phyloP scores from a whole-genome alignment of 2,888 invertebrate species.

The Tipula lateralis region DNA sequence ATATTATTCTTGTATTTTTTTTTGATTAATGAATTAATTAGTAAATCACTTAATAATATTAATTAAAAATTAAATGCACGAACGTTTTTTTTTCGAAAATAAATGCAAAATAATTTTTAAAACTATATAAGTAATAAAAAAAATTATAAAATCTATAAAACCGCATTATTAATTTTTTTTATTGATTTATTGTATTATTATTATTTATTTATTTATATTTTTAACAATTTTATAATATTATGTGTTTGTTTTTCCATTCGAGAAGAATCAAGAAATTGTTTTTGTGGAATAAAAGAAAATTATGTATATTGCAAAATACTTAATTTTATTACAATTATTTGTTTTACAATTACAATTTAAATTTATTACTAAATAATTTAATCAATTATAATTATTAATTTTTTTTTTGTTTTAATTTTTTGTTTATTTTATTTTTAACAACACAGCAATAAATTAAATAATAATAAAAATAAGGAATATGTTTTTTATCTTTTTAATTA shows the following conservation, averaged over 20 bases:
- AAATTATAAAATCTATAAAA: conserved; percentile 24
- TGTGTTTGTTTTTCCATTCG: neutral
- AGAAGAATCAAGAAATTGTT: conserved; percentile 1
- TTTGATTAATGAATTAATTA: conserved; percentile 14
- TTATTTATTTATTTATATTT: neutral
- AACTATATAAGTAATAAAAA: neutral
- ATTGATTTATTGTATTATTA: neutral
- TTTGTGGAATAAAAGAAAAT: conserved; percentile 29
- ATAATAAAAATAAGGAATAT: conserved; percentile 20
- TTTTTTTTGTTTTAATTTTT: conserved; percentile 25
- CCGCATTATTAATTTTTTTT: conserved; percentile 15
- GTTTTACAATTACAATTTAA: conserved; percentile 29
- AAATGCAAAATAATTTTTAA: neutral
- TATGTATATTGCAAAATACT: conserved; percentile 30
- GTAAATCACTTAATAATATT: conserved; percentile 19
- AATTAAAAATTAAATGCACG: conserved; percentile 24
- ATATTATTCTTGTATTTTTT: conserved; percentile 14
- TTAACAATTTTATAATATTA: neutral
- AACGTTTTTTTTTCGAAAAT: neutral
- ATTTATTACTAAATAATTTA: conserved; percentile 9
- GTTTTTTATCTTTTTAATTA: neutral
- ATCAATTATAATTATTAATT: neutral
- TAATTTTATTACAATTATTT: conserved; percentile 30
- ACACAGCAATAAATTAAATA: conserved; percentile 29
- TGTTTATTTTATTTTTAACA: neutral